Evolutionary conservation across 2,113 vertebrate genomes (phyloP), one percentile per base, ranked within the genome.

Genomic region (Fulica atra): DNA sequence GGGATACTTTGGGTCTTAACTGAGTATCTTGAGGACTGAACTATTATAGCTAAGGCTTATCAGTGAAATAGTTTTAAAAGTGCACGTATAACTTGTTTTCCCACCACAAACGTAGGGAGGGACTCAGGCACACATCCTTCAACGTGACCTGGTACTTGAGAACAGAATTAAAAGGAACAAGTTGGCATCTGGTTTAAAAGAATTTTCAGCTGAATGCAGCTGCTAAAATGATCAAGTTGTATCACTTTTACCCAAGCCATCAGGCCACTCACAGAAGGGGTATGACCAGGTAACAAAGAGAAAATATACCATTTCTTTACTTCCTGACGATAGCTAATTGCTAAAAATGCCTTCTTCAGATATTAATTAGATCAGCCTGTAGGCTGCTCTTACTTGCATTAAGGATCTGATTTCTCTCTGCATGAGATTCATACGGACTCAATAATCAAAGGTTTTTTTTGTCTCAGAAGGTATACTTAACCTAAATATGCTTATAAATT

Each of bases 361-460:
- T 91, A 79, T 74, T 86, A 95, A 91, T 92, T 88, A 88, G 68
- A 93, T 88, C 48, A 83, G 26, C 90, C 93, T 86, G 51, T 53
- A 90, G 76, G 72, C 82, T 95, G 42, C 78, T 92, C 15, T 69
- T 90, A 13, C 90, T 94, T 92, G 53, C 44, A 60, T 83, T 93
- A 81, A 86, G 31, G 36, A 44, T 88, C 60, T 88, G 90, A 66
- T 90, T 88, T 93, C 51, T 90, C 46, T 80, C 68, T 74, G 42
- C 72, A 11, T 86, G 70, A 88, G 65, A 65, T 87, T 81, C 80
- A 56, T 87, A 42, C 40, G 80, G 87, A 76, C 38, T n/a, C 57
- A 65, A 61, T 82, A 95, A 97, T 94, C 86, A 94, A 79, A 88
- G 80, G n/a, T 28, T 40, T 68, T 86, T 60, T 86, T 91, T 79